Evolutionary conservation across 2,113 vertebrate genomes (phyloP).

Genomic region (Dasyornis broadbenti): DNA sequence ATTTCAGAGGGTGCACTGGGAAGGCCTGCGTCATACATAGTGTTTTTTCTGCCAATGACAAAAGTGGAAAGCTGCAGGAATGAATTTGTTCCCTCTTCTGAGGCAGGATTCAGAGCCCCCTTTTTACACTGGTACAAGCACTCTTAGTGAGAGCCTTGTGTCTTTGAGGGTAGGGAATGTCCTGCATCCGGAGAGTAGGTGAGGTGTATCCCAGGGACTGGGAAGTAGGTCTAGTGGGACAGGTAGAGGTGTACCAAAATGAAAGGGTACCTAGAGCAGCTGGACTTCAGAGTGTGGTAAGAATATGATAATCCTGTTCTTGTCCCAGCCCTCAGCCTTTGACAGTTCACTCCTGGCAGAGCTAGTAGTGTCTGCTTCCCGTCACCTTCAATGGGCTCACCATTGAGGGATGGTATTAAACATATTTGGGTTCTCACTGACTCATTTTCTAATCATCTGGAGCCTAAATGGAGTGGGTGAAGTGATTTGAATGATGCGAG

Average conservation of each 20-base stretch:
- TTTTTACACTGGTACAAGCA: fast-evolving
- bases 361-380: neutral
- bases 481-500: neutral
- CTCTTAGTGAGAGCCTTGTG: neutral
- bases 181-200: neutral
- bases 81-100: neutral
- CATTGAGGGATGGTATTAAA: neutral
- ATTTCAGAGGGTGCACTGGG: neutral
- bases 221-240: neutral
- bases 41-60: neutral
- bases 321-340: neutral
- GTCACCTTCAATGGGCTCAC: neutral
- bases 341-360: neutral
- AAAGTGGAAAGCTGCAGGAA: neutral
- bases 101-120: neutral
- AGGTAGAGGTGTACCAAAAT: neutral
- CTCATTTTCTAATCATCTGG: neutral
- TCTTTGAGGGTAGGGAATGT: neutral
- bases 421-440: neutral
- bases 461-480: neutral
- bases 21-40: neutral
- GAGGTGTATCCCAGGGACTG: neutral
- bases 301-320: neutral
- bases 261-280: neutral
- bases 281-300: neutral